Conservation (phyloP, 2,888 invertebrate species). For the Argyra leucocephala region DNA sequence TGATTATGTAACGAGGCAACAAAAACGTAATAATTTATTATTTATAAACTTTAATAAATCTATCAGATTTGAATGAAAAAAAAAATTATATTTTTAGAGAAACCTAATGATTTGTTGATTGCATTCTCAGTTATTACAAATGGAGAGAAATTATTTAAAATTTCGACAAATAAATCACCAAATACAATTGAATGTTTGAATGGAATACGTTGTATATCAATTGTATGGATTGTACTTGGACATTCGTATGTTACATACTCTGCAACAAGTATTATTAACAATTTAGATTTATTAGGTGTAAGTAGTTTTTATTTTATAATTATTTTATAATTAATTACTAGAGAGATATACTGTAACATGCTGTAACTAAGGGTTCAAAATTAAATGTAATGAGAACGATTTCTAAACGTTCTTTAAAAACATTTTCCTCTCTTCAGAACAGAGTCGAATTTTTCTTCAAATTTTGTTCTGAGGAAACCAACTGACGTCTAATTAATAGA, state of each 20-base stretch:
- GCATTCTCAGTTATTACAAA: slow-evolving; percentile 44
- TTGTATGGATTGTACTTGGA: slow-evolving; percentile 46
- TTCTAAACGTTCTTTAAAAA: no score
- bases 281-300: slow-evolving; percentile 10
- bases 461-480: no score
- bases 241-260: slow-evolving; percentile 33
- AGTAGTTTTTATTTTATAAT: not conserved
- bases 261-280: slow-evolving; percentile 14
- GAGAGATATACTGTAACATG: no score
- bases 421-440: no score
- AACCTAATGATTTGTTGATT: slow-evolving; percentile 30
- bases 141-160: slow-evolving; percentile 42
- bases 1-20: slow-evolving; percentile 34
- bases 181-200: slow-evolving; percentile 44
- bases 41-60: slow-evolving; percentile 4
- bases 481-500: no score
- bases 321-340: slow-evolving; percentile 1
- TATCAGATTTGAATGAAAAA: slow-evolving; percentile 1
- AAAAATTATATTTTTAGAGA: slow-evolving; percentile 24
- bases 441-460: no score
- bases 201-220: slow-evolving; percentile 44
- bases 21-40: slow-evolving; percentile 28
- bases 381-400: no score
- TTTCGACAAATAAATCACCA: slow-evolving; percentile 32
- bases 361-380: no score